Evolutionary conservation across 2,113 vertebrate species (phyloP), one percentile per base, ranked within the genome.

Genomic region (Serilophus lunatus): DNA sequence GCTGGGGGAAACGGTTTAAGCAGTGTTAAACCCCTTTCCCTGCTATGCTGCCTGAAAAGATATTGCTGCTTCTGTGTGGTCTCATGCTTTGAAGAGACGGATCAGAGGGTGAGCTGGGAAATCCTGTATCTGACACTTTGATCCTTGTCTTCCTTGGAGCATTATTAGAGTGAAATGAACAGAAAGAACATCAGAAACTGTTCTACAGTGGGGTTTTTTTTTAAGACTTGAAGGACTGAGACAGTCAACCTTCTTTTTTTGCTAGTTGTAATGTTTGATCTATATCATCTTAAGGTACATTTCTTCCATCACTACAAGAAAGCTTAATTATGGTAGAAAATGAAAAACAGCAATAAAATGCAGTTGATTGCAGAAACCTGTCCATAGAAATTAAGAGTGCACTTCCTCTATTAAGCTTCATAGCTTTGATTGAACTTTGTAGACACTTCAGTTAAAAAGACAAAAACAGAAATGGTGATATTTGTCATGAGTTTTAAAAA

Each of bases 321-420:
- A 40, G 23, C 24, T 53, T 78, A 74, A 23, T 50, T 47, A 54
- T 20, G 10, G 17, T 18, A 76, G 38, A 75, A 79, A 68, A 57
- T 19, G 5, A 36, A 70, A 65, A 61, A 13, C 4, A 29, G 11
- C 12, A 77, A 38, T 65, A 56, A 76, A 51, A 6, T 38, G 5
- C 14, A 57, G 12, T 49, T 88, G 2, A 19, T 45, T 31, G 17
- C 3, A 66, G 44, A 75, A 16, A 6, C 0, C 5, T 0, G 7
- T 45, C 9, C 53, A 47, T 8, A 53, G 28, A 88, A 66, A 63
- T 71, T 3, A 79, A 8, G 6, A 75, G 4, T 57, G 10, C 19
- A 12, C 4, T 53, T 63, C 4, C 23, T 61, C 19, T 50, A 3
- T 33, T 50, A 26, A 71, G 18, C 75, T 88, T 86, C 20, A 61